Evolutionary conservation across 2,888 invertebrate species (phyloP), one percentile per base, ranked within the genome.

Genomic region (Galerucella nymphaeae): DNA sequence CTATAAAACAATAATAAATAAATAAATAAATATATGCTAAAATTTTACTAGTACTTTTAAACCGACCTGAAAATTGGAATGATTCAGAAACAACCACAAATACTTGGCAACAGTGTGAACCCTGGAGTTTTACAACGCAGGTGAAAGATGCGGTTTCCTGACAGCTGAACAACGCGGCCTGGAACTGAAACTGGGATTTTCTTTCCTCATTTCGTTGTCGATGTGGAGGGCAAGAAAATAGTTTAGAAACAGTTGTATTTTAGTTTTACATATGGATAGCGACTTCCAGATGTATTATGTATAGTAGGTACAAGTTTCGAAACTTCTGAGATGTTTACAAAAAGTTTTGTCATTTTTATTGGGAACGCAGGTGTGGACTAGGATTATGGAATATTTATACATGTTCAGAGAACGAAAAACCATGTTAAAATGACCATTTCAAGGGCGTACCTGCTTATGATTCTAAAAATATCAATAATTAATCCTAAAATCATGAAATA

Each of bases 101-200:
- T 53, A 10, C 23, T 30, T 58, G 58, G 58, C 58, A 58, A 58
- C 58, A 30, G 23, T 30, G 58, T 14, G n/a, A 14, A 58, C n/a
- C 16, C 20, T 16, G 55, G 55, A 55, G 55, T 23, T 55, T 55
- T 16, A 20, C 20, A 55, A 53, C 30, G 58, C 58, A 58, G 58
- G 58, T 58, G 58, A 58, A 30, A 58, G 58, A 58, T 58, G 58
- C 58, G 23, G 58, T 58, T 53, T 58, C 30, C 4, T 58, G 30
- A 58, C 58, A 58, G 58, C 58, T 58, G 58, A 58, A 58, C 58
- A 58, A 58, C 58, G 58, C 23, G 58, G 57, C 20, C 57, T 57
- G 57, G 23, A 58, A 58, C 30, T 58, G 58, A 58, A 58, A 58
- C 58, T 58, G 30, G 58, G 58, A 55, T 55, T 55, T 55, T 55